Evolutionary conservation across 2,113 vertebrate genomes (phyloP).

Genomic region (Candoia aspera): DNA sequence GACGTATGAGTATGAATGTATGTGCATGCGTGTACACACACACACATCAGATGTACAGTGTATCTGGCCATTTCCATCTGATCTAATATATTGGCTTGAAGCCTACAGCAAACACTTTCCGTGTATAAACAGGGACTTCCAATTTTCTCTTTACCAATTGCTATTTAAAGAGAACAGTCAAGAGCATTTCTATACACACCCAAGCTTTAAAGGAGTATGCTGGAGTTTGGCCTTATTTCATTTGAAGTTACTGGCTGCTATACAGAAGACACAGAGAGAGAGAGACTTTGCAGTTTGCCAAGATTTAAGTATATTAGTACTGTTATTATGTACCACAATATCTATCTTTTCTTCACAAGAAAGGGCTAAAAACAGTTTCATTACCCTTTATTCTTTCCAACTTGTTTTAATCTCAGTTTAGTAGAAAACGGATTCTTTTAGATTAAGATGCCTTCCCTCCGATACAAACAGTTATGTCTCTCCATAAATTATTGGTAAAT

Average conservation of each 20-base stretch:
- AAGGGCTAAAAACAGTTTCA: not conserved
- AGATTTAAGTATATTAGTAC: not conserved
- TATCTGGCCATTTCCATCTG: not conserved
- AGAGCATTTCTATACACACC: not conserved
- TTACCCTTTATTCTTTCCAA: not conserved
- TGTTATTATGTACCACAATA: not conserved
- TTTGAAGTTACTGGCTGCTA: not conserved
- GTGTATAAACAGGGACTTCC: not conserved
- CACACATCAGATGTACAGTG: not conserved
- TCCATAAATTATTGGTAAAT: not conserved
- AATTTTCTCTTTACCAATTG: not conserved
- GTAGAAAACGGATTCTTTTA: not conserved
- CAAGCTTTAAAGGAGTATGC: not conserved
- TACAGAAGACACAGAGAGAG: not conserved
- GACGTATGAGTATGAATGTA: not conserved
- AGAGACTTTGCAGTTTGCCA: not conserved
- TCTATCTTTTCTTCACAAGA: not conserved
- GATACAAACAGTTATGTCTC: not conserved
- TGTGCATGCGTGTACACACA: not conserved
- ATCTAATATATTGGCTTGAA: not conserved
- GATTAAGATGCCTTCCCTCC: not conserved
- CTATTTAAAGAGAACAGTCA: not conserved
- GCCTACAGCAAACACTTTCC: not conserved
- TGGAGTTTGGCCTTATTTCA: not conserved
- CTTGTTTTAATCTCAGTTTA: not conserved